Conservation (phyloP, 2,888 invertebrate species). For the Andrena haemorrhoa region DNA sequence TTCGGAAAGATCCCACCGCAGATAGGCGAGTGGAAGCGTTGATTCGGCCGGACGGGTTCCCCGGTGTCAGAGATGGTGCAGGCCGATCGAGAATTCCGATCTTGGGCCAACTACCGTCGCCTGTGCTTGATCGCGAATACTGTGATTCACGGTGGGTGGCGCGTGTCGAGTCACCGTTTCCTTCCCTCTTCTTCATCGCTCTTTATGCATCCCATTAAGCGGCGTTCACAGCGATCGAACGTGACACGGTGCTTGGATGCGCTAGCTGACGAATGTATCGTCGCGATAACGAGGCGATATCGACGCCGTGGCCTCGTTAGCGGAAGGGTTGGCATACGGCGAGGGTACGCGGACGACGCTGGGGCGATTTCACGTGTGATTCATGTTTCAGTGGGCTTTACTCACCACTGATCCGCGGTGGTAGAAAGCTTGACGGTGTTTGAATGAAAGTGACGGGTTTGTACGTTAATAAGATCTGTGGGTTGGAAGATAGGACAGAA, state of each 20-base stretch:
- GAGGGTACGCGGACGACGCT: background rate
- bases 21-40: slow-evolving; percentile 47
- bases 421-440: too few species aligned
- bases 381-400: background rate
- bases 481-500: too few species aligned
- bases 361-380: background rate
- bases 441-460: too few species aligned
- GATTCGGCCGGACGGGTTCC: slow-evolving; percentile 52
- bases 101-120: slow-evolving; percentile 50
- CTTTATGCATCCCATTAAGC: slow-evolving; percentile 58
- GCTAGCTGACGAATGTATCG: slow-evolving; percentile 24
- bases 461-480: too few species aligned
- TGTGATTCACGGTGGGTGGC: slow-evolving; percentile 78
- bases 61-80: slow-evolving; percentile 39
- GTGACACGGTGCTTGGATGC: background rate
- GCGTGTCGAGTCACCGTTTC: slow-evolving; percentile 61
- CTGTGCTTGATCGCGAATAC: slow-evolving; percentile 69
- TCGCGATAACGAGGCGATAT: slow-evolving; percentile 27
- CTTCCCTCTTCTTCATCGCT: slow-evolving; percentile 51
- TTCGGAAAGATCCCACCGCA: slow-evolving; percentile 39
- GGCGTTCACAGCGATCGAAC: slow-evolving; percentile 51
- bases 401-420: too few species aligned
- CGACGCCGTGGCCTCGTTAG: background rate
- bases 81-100: slow-evolving; percentile 47
- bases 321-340: background rate